Base-by-base conservation (phyloP, 2,113 vertebrate genomes). In the Capra hircus region DNA sequence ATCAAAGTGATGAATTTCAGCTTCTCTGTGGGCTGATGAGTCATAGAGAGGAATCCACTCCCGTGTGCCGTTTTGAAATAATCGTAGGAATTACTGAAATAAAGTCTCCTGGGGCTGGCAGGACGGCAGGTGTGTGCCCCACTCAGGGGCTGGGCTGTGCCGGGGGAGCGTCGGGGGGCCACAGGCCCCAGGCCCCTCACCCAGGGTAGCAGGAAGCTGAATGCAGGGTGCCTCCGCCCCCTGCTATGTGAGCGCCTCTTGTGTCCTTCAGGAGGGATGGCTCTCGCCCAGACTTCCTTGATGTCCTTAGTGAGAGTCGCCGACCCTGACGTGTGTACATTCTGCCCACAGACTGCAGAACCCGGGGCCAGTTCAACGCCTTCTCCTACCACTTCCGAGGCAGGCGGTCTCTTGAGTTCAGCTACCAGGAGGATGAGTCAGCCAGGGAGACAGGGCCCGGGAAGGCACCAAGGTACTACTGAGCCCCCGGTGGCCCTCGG, bases 371-470 rank as follows among this genome's bases (percentile, higher is more conserved):
- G 98, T 99, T 99, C 98, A 99, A 99, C 57, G 99, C 99, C 2
- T 99, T 99, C 97, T 99, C 99, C 0, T 99, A 99, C 92, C 99
- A 99, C 89, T 99, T 99, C 95, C 99, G 99, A 92, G 99, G 99
- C 91, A 99, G 99, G 90, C 99, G 99, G 45, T 99, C 99, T 94
- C 99, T 99, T 6, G 99, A 99, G 27, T 99, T 99, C 98, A 99
- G 99, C 98, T 99, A 99, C 98, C 98, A 89, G 62, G 99, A 99
- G 80, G 99, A 99, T 11, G 98, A 98, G 81, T 99, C 98, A 0
- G 16, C 94, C 60, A 98, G 91, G 91, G 98, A 97, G 40, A 50
- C 93, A 2, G 98, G 97, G 94, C 97, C 97, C 0, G 55, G 62
- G 60, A 98, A 96, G 93, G 87, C 84, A 33, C 89, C 94, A 67